These are phyloP conservation scores for Meiosimyza decipiens DNA, from an alignment of 2,888 invertebrate genomes.

Conservation along the genomic window DNA sequence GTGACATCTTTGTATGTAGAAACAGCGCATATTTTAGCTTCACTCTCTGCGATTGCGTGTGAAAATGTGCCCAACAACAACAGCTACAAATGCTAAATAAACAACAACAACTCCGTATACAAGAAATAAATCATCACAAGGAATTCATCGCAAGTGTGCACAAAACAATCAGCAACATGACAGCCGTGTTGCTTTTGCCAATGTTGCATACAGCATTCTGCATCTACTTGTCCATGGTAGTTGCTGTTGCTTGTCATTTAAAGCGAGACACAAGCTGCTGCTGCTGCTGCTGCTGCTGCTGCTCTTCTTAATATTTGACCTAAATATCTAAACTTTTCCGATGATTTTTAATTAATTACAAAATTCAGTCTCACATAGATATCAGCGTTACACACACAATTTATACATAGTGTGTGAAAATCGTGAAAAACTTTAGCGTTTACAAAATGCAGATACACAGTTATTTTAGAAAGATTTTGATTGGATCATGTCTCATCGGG, in stretches of 20 bases:
- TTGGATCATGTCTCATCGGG: no score
- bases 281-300: neutral
- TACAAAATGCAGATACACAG: no score
- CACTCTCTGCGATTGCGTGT: neutral
- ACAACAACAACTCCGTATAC: neutral
- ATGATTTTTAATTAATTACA: slow-evolving; percentile 31
- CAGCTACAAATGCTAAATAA: neutral
- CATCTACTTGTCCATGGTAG: neutral
- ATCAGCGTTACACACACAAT: neutral
- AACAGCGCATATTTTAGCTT: slow-evolving; percentile 11
- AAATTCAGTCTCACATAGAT: slow-evolving; percentile 24
- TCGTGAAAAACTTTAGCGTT: neutral
- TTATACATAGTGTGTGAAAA: neutral
- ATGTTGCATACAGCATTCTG: no score
- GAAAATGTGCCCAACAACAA: neutral
- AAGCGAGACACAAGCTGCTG: neutral
- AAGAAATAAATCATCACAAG: slow-evolving; percentile 3
- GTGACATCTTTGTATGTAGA: neutral
- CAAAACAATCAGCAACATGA: neutral
- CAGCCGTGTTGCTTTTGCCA: neutral
- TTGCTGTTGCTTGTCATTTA: neutral
- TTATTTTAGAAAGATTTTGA: no score
- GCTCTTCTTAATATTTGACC: slow-evolving; percentile 28
- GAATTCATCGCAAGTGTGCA: slow-evolving; percentile 4
- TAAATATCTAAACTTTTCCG: slow-evolving; percentile 32